phyloP scores from a whole-genome alignment of 1,140 invertebrate species.

The Drosophila hydei region DNA sequence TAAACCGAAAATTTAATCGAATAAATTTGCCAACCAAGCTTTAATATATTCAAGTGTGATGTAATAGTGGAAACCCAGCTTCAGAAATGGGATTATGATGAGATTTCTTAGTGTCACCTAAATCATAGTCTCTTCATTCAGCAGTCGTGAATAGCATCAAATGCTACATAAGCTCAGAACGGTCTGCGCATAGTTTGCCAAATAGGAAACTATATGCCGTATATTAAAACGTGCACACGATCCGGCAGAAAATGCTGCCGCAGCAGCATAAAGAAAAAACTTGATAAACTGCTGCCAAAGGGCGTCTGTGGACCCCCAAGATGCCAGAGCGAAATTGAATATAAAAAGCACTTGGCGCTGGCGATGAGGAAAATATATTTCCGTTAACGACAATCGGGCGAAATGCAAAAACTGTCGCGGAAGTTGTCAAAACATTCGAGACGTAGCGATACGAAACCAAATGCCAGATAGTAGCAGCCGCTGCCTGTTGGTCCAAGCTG shows the following conservation, averaged over 20 bases:
- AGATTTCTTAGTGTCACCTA: conserved; percentile 24
- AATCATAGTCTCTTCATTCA: conserved; percentile 1
- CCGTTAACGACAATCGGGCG: conserved; percentile 52
- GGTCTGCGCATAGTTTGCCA: too few relatives aligned
- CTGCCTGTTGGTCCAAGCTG: conserved; percentile 16
- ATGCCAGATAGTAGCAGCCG: conserved; percentile 36
- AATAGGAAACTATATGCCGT: conserved; percentile 2
- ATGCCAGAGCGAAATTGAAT: conserved; percentile 41
- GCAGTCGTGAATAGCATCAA: too few relatives aligned
- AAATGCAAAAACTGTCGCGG: conserved; percentile 52
- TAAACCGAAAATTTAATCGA: too few relatives aligned
- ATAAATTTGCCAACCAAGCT: too few relatives aligned
- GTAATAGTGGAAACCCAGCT: too few relatives aligned
- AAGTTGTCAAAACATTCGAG: conserved; percentile 54
- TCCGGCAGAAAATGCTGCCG: conserved; percentile 8
- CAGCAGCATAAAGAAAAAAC: conserved; percentile 8
- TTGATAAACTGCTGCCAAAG: conserved; percentile 11
- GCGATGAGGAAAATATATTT: conserved; percentile 47
- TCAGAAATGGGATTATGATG: neutral
- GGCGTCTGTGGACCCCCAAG: conserved; percentile 11
- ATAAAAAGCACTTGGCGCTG: conserved; percentile 26
- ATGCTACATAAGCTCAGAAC: too few relatives aligned
- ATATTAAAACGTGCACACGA: conserved; percentile 42
- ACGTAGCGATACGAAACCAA: conserved; percentile 40
- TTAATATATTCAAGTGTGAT: too few relatives aligned